These are phyloP conservation scores for Petrocephalus microphthalmus DNA, from an alignment of 2,113 vertebrate genomes.

Conservation along the genomic window DNA sequence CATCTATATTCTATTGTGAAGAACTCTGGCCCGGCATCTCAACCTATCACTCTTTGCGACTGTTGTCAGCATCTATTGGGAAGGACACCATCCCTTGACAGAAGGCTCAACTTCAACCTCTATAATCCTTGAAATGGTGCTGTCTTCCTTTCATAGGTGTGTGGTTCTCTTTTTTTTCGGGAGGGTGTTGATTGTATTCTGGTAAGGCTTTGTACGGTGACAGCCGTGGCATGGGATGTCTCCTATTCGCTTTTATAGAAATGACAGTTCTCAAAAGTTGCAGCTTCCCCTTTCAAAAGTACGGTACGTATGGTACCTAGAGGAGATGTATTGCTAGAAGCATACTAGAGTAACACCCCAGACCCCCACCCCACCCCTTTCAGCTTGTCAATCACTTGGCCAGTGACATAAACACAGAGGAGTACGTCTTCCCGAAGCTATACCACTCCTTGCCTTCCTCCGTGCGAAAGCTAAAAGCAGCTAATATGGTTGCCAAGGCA, in stretches of 20 bases:
- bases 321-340: slow-evolving; percentile 21
- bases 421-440: neutral
- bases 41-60: slow-evolving; percentile 11
- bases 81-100: slow-evolving; percentile 15
- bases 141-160: slow-evolving; percentile 8
- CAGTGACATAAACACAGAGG: neutral
- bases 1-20: neutral
- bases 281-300: slow-evolving; percentile 12
- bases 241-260: slow-evolving; percentile 28
- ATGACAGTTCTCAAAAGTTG: slow-evolving; percentile 15
- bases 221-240: slow-evolving; percentile 26
- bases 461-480: neutral
- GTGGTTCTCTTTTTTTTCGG: neutral
- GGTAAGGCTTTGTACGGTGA: slow-evolving; percentile 26
- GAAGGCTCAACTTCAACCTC: neutral
- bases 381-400: neutral
- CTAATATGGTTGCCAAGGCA: neutral
- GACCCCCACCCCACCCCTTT: neutral
- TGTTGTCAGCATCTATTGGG: slow-evolving; percentile 22
- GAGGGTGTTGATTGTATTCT: slow-evolving; percentile 24
- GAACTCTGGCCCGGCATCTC: slow-evolving; percentile 4
- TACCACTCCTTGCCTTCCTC: neutral
- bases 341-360: slow-evolving; percentile 12
- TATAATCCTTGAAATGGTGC: slow-evolving; percentile 14
- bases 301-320: slow-evolving; percentile 4